Evolutionary conservation across 30 jellyfish, hydroid and myxozoan genomes (phyloP), one percentile per base, ranked within the genome.

Genomic region (Cassiopea xamachana): DNA sequence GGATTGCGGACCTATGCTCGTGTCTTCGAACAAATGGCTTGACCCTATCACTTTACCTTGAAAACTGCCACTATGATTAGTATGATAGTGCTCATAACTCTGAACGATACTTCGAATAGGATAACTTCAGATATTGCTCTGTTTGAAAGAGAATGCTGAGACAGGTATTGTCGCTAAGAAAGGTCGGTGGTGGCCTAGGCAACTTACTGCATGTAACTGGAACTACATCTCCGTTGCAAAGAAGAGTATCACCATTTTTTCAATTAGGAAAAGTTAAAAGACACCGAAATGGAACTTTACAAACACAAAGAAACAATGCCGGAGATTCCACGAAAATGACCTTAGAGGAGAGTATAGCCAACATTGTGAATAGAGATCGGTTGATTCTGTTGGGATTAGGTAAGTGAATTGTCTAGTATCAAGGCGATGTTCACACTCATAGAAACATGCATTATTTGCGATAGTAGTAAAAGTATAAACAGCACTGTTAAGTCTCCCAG

Each of bases 361-460:
- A 75, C 47, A 8, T 75, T 15, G 43, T 83, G 69, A 83, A 83
- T 48, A 69, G 60, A 83, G 91, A 83, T 62, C 7, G 91, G 44
- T 27, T 83, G 17, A 83, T 83, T 12, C 77, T 83, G 43, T 60
- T 83, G 15, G 84, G 91, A 7, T 49, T 83, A 70, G 91, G 91
- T 83, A 71, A 17, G 91, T n/a, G 60, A 45, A 51, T 9, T 51
- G 9, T n/a, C 7, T 69, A 69, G 48, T 2, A 69, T n/a, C 48
- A 44, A 69, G 14, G 79, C 7, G 79, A n/a, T 13, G 5, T 69
- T 69, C 10, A 69, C 46, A n/a, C 14, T 69, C 48, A 19, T n/a
- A 69, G 48, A 69, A 69, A n/a, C n/a, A n/a, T n/a, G n/a, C n/a
- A n/a, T n/a, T n/a, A n/a, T n/a, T n/a, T n/a, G n/a, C n/a, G n/a